A percentile compares a stretch with the other conserved stretches of the same genome.
Conservation (phyloP, 2,113 vertebrate genomes). For the Oncorhynchus masou region DNA sequence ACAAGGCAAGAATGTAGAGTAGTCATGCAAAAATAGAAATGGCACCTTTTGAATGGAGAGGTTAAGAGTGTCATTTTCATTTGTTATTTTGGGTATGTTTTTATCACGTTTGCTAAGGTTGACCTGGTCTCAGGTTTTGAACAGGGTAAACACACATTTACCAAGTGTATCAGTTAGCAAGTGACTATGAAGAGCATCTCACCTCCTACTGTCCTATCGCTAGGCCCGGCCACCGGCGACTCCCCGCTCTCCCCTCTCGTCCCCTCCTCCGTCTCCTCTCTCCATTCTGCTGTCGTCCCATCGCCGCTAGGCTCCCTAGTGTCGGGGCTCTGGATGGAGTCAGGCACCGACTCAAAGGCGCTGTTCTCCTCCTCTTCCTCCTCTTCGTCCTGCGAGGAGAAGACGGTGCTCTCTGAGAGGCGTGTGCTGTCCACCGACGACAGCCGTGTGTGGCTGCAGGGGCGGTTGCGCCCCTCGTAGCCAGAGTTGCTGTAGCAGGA, state of each 20-base stretch:
- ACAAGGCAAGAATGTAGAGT: too few relatives aligned
- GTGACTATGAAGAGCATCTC: constrained; percentile 5
- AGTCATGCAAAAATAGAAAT: too few relatives aligned
- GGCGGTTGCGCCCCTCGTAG: constrained; percentile 80
- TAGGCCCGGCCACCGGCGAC: constrained; percentile 81
- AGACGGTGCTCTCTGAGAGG: constrained; percentile 93
- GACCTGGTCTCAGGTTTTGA: too few relatives aligned
- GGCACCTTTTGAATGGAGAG: too few relatives aligned
- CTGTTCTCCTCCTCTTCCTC: constrained; percentile 93
- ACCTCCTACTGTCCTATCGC: constrained; percentile 75
- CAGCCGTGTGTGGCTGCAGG: constrained; percentile 91
- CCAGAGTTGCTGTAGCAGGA: constrained; percentile 93
- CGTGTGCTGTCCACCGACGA: constrained; percentile 94
- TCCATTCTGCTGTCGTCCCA: constrained; percentile 65
- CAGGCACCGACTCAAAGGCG: constrained; percentile 87
- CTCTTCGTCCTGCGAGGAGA: constrained; percentile 95
- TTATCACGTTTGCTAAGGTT: too few relatives aligned
- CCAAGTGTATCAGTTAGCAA: too few relatives aligned
- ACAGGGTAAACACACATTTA: too few relatives aligned
- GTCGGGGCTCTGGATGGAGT: constrained; percentile 80
- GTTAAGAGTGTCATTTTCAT: too few relatives aligned
- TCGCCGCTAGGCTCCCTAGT: constrained; percentile 68
- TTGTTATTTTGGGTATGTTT: too few relatives aligned
- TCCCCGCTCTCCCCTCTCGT: constrained; percentile 71
- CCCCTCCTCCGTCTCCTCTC: constrained; percentile 73